Evolutionary conservation across 1,140 invertebrate genomes (phyloP).

Genomic region (Drosophila repleta): DNA sequence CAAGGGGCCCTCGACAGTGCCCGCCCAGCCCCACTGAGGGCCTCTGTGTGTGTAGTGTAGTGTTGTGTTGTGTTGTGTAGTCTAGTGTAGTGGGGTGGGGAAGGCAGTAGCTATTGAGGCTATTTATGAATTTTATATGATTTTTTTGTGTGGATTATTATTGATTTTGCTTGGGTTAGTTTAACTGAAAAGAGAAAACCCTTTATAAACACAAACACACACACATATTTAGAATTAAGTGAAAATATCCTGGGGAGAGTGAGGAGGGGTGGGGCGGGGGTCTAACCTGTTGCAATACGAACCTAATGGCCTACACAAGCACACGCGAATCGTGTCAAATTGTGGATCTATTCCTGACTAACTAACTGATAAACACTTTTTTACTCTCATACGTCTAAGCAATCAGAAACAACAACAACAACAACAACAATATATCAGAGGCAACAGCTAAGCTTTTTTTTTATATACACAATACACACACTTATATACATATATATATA

Average conservation of each 20-base stretch:
- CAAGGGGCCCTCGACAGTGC: neutral
- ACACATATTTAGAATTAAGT: neutral
- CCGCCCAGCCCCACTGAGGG: constrained; percentile 1
- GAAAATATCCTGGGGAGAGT: neutral
- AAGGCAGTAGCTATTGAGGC: neutral
- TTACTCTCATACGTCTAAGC: constrained; percentile 28
- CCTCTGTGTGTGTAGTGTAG: neutral
- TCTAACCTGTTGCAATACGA: constrained; percentile 42
- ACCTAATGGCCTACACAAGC: constrained; percentile 11
- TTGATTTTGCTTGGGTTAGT: constrained; percentile 56
- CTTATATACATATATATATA: constrained; percentile 2
- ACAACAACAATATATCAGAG: constrained; percentile 33
- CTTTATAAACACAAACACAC: constrained; percentile 4
- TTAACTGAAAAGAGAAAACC: neutral
- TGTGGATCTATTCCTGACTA: constrained; percentile 16
- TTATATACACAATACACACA: constrained; percentile 12
- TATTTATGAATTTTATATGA: constrained; percentile 60
- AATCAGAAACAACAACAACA: constrained; percentile 25
- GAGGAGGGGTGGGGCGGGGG: neutral
- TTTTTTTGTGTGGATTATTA: constrained; percentile 46
- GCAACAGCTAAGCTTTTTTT: constrained; percentile 33
- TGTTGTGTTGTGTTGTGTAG: neutral
- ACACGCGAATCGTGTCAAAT: constrained; percentile 44
- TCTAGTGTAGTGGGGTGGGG: neutral
- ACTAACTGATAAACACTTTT: constrained; percentile 7